Evolutionary conservation across 2,113 vertebrate genomes (phyloP).

Genomic region (Leuciscus idus): DNA sequence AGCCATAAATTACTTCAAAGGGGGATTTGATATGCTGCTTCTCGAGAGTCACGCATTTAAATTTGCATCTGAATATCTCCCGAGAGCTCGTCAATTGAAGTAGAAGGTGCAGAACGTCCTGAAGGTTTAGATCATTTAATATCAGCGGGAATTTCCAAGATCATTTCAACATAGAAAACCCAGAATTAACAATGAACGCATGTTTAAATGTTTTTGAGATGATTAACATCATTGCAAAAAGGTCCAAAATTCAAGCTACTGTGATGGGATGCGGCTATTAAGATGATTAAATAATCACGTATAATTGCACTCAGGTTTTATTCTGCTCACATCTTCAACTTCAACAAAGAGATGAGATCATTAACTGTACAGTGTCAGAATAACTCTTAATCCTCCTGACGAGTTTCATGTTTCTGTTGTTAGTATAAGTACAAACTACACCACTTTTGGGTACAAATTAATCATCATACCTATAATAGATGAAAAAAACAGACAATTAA

Average conservation of each 20-base stretch:
- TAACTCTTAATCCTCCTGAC: constrained; percentile 9
- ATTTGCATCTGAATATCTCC: constrained; percentile 45
- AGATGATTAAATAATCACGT: constrained; percentile 8
- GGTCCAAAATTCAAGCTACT: not conserved
- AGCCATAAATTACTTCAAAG: constrained; percentile 45
- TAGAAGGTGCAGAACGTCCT: constrained; percentile 13
- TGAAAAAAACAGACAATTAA: too few relatives aligned
- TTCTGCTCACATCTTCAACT: not conserved
- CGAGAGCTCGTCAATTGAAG: not conserved
- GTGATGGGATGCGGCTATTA: not conserved
- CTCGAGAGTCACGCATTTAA: constrained; percentile 11
- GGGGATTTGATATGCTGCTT: constrained; percentile 43
- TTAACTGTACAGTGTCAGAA: not conserved
- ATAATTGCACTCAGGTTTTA: not conserved
- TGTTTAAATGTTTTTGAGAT: constrained; percentile 37
- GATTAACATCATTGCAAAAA: constrained; percentile 27
- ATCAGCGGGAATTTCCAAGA: constrained; percentile 30
- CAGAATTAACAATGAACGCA: constrained; percentile 22
- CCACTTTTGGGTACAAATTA: not conserved
- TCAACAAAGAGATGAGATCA: not conserved
- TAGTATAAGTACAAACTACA: not conserved
- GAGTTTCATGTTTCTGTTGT: not conserved
- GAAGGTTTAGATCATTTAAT: constrained; percentile 24
- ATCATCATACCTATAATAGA: too few relatives aligned
- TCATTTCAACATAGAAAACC: constrained; percentile 38